These are phyloP conservation scores for Chionis minor DNA, from an alignment of 2,113 vertebrate genomes.

Conservation along the genomic window DNA sequence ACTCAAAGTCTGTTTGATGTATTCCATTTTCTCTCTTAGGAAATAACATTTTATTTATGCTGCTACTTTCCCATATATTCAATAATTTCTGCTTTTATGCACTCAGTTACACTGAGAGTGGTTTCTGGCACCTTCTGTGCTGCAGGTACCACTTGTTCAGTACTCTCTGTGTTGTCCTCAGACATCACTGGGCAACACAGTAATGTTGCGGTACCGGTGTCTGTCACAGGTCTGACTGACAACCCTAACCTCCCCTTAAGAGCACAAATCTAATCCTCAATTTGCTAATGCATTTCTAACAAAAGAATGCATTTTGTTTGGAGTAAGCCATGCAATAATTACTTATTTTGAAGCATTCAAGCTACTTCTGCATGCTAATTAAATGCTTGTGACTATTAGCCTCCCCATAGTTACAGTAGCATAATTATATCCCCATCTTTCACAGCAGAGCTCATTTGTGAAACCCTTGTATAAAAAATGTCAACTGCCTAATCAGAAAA, in stretches of 20 bases:
- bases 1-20: neutral
- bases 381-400: slow-evolving; percentile 1
- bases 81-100: neutral
- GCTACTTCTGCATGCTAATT: slow-evolving; percentile 2
- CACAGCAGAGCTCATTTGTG: neutral
- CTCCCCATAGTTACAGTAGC: neutral
- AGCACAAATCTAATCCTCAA: neutral
- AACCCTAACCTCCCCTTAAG: neutral
- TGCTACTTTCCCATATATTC: neutral
- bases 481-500: neutral
- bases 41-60: slow-evolving; percentile 47
- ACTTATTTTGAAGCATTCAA: neutral
- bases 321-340: neutral
- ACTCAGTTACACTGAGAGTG: neutral
- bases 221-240: neutral
- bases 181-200: neutral
- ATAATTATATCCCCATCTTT: neutral
- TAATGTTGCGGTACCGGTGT: neutral
- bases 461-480: neutral
- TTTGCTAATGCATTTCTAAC: neutral
- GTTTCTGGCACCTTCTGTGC: neutral
- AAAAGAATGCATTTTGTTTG: neutral
- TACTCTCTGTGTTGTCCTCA: neutral
- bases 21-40: slow-evolving; percentile 12
- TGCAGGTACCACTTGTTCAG: slow-evolving; percentile 18